Base-by-base conservation (phyloP, 2,888 invertebrate species). In the Amphipoea lucens region DNA sequence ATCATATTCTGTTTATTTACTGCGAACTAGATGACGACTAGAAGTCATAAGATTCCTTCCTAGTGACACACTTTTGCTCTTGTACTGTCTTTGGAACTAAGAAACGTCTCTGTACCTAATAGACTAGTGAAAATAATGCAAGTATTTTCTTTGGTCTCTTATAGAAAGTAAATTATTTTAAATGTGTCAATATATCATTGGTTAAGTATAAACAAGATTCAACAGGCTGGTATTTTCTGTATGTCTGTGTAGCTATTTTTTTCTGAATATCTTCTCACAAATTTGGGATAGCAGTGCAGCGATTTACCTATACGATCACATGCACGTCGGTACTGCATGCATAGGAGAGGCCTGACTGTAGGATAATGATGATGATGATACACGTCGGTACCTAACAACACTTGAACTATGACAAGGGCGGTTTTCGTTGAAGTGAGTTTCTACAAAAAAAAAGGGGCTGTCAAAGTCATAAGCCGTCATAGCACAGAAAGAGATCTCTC, bases 201-300 rank as follows among this genome's bases (percentile, higher is more conserved):
- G 17, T 12, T n/a, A 40, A 48, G 74, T 71, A 42, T 71, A 42
- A 51, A 74, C 40, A 51, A 42, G 14, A 51, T 5, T 74, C n/a
- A 71, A 74, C 40, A 29, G 9, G 20, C 42, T 29, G 14, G 1
- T 20, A 40, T 12, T 51, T 7, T 51, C 12, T n/a, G 12, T 40
- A 45, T 4, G 5, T 36, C 23, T 67, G 2, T 48, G 36, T 36
- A 3, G 14, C 4, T 48, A 20, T 2, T 12, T 51, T 51, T 20
- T 40, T 23, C 11, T 45, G 11, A 7, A 23, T 36, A 17, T 36
- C 2, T 48, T 45, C 5, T 17, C 4, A 29, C 29, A 23, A 9
- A 17, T 40, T 51, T 6, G n/a, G 4, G 29, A 20, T 29, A 74
- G 29, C 7, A 74, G n/a, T 54, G 20, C 5, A 74, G n/a, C 17